phyloP scores from a whole-genome alignment of 1,140 invertebrate genomes.

The Formica selysi region DNA sequence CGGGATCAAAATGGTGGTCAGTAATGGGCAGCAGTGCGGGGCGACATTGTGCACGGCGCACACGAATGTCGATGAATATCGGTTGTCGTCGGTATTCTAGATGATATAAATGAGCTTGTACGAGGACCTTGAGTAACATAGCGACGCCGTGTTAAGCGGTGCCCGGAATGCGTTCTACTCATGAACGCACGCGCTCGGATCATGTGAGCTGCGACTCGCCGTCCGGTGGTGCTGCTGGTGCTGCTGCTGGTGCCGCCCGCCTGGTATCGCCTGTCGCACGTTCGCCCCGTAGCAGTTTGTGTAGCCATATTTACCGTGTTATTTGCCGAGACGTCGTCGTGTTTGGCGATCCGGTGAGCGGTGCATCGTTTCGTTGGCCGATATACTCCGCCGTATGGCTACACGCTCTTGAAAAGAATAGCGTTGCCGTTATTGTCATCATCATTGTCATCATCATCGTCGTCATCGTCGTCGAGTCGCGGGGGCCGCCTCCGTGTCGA shows the following conservation, averaged over 20 bases:
- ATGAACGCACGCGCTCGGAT: constrained; percentile 62
- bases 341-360: constrained; percentile 57
- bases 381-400: constrained; percentile 49
- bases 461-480: not conserved
- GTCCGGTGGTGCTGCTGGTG: constrained; percentile 27
- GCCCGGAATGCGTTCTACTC: constrained; percentile 66
- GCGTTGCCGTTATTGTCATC: not conserved
- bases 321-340: constrained; percentile 69
- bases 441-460: not conserved
- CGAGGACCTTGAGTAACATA: constrained; percentile 49
- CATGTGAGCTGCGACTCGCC: constrained; percentile 72
- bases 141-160: constrained; percentile 44
- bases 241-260: constrained; percentile 59
- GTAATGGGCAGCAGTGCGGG: constrained; percentile 78
- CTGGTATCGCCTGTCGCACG: constrained; percentile 68
- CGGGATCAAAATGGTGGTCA: constrained; percentile 81
- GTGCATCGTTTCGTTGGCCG: not conserved
- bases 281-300: constrained; percentile 63
- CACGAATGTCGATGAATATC: not conserved
- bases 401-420: constrained; percentile 45
- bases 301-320: constrained; percentile 82
- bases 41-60: constrained; percentile 71
- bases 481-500: not conserved
- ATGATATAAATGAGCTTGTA: constrained; percentile 67
- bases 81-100: not conserved